These are phyloP conservation scores for Cerceris rybyensis DNA, from an alignment of 2,888 invertebrate genomes.

Conservation along the genomic window DNA sequence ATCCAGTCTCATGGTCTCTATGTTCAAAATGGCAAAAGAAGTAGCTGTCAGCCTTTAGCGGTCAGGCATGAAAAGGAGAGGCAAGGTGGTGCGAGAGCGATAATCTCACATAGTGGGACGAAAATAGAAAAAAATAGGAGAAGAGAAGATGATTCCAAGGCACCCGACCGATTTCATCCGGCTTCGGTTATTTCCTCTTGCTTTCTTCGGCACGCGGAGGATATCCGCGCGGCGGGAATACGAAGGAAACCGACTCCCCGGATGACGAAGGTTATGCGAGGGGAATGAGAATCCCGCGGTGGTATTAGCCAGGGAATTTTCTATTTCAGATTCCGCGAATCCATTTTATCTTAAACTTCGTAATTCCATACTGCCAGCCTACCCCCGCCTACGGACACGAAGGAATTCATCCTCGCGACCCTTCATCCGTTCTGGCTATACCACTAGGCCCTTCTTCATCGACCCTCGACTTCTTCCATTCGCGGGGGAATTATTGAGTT, in stretches of 20 bases:
- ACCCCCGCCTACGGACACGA: conserved; percentile 36
- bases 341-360: conserved; percentile 75
- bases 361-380: conserved; percentile 66
- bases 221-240: conserved; percentile 40
- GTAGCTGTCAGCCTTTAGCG: no score
- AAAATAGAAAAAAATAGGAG: not conserved
- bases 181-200: conserved; percentile 57
- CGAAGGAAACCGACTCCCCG: conserved; percentile 59
- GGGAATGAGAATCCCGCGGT: conserved; percentile 62
- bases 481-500: not conserved
- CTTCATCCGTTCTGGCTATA: conserved; percentile 55
- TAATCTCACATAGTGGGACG: conserved; percentile 20
- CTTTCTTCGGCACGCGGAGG: conserved; percentile 1
- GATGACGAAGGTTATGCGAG: conserved; percentile 63
- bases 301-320: conserved; percentile 74
- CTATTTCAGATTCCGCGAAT: conserved; percentile 74
- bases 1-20: no score
- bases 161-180: conserved; percentile 57
- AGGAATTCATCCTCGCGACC: conserved; percentile 67
- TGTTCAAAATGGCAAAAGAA: no score
- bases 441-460: conserved; percentile 37
- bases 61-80: no score
- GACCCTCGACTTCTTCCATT: conserved; percentile 2
- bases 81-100: not conserved
- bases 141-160: conserved; percentile 26